Conservation (phyloP, 2,113 vertebrate species). For the Sorex fumeus region DNA sequence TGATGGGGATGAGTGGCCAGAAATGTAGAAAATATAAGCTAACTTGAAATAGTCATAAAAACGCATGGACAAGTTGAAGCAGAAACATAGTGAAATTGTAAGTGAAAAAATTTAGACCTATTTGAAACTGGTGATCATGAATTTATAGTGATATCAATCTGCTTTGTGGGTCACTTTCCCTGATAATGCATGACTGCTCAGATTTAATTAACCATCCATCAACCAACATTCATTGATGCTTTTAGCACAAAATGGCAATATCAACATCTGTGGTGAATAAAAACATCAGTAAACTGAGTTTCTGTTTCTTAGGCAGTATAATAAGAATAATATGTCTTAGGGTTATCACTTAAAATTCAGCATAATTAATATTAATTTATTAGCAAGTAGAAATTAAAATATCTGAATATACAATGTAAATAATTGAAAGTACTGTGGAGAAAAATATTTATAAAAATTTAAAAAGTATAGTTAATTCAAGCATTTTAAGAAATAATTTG, state of each 20-base stretch:
- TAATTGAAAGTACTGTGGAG: not conserved
- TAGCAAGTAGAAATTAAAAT: slow-evolving; percentile 24
- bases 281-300: slow-evolving; percentile 16
- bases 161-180: slow-evolving; percentile 43
- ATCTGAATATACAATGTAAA: not conserved
- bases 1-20: not conserved
- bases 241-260: not conserved
- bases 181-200: slow-evolving; percentile 7
- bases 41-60: slow-evolving; percentile 52
- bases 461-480: not conserved
- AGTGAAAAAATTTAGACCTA: slow-evolving; percentile 8
- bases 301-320: slow-evolving; percentile 45
- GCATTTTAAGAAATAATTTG: not conserved
- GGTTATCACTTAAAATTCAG: slow-evolving; percentile 21
- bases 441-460: not conserved
- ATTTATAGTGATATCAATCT: slow-evolving; percentile 53
- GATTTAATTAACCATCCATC: slow-evolving; percentile 63
- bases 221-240: slow-evolving; percentile 4
- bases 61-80: not conserved
- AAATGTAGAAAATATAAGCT: not conserved
- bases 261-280: not conserved
- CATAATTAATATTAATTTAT: slow-evolving; percentile 7
- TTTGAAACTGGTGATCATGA: slow-evolving; percentile 28
- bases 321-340: slow-evolving; percentile 39
- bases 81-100: slow-evolving; percentile 24